A percentile compares a stretch with the other conserved stretches of the same genome.
These are phyloP conservation scores for Parazoanthus darwini DNA, from an alignment of 92 coral and sea anemone genomes.

Conservation along the genomic window DNA sequence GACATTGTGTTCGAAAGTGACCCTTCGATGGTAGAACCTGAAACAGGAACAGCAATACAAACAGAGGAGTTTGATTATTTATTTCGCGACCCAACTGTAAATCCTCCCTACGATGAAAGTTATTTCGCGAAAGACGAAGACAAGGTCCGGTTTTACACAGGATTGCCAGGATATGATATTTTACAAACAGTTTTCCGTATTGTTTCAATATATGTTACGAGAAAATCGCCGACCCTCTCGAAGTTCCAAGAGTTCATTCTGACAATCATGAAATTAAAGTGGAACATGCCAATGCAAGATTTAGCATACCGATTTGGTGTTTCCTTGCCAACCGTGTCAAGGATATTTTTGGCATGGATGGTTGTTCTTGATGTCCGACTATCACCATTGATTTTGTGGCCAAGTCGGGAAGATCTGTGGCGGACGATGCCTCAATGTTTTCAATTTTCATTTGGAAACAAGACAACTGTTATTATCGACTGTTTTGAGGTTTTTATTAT, in stretches of 20 bases:
- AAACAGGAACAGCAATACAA: conserved; percentile 11
- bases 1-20: neutral
- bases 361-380: conserved; percentile 32
- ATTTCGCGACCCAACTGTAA: conserved; percentile 28
- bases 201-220: conserved; percentile 33
- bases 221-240: conserved; percentile 32
- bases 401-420: conserved; percentile 52
- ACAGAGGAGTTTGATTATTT: conserved; percentile 55
- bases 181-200: conserved; percentile 47
- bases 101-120: conserved; percentile 38
- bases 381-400: conserved; percentile 49
- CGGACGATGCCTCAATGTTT: conserved; percentile 62
- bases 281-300: conserved; percentile 45
- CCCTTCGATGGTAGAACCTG: neutral
- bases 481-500: conserved; percentile 55
- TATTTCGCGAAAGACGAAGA: conserved; percentile 38
- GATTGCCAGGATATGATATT: conserved; percentile 49
- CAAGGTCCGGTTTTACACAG: conserved; percentile 53
- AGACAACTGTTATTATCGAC: conserved; percentile 54
- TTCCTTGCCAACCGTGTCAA: conserved; percentile 22
- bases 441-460: conserved; percentile 55
- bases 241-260: conserved; percentile 37
- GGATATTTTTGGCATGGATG: conserved; percentile 30
- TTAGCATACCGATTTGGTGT: conserved; percentile 24
- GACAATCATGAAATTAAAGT: conserved; percentile 36